Evolutionary conservation across 1,140 invertebrate species (phyloP), one percentile per base, ranked within the genome.

Genomic region (Eumaeus atala): DNA sequence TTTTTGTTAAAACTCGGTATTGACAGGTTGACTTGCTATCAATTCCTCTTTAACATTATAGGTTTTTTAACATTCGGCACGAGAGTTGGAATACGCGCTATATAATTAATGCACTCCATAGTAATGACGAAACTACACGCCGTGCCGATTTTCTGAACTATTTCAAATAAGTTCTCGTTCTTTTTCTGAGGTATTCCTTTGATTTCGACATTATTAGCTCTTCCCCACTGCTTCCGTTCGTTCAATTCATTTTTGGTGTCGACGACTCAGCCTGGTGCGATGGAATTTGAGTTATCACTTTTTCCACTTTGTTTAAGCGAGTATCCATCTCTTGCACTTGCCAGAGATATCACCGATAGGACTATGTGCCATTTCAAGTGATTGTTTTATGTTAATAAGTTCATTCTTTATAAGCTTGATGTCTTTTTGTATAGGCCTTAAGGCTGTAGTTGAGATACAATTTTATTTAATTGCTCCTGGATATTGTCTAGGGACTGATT

Each of bases 181-280:
- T 14, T 44, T 8, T 44, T 44, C n/a, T 9, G 17, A 8, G 62
- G 58, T 36, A 61, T 49, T 18, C 58, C 62, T 35, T 33, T 56
- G 9, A 64, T 58, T 50, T 64, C 62, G 9, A 64, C 42, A 36
- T 64, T 64, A 18, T 64, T 64, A 0, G 52, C 48, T 44, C 55
- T 16, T 10, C 55, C 54, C 58, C 58, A 61, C 49, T 64, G 52
- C 6, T 60, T 55, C 16, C 40, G 52, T 12, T 47, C 36, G 6
- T 37, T 17, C 1, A 51, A 14, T 1, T 60, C 52, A n/a, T 12
- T n/a, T 17, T 44, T 44, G 12, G 7, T 12, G n/a, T n/a, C n/a
- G n/a, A 17, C 14, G 12, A 28, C 14, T 44, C 42, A 5, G 42
- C 16, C 42, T 44, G 42, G 7, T 14, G 42, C 3, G 42, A 9